Evolutionary conservation across 2,797 vertebrate species (phyloP).

Genomic region (Pantherophis alleghaniensis): DNA sequence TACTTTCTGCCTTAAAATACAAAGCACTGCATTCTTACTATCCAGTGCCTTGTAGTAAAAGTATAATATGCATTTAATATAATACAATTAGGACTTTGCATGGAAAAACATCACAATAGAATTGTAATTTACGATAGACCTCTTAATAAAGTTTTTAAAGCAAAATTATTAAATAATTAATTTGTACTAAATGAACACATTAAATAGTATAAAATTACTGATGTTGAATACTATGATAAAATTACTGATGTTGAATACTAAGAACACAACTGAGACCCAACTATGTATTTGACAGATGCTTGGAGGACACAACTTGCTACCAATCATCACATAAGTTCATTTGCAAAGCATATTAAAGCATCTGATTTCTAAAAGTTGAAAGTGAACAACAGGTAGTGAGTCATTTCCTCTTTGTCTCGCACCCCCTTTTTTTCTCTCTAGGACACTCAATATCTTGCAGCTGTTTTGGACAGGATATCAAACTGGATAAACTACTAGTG

Average conservation of each 20-base stretch:
- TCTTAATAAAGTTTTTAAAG: neutral
- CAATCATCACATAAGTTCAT: neutral
- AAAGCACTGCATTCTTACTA: neutral
- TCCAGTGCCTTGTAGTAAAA: neutral
- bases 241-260: neutral
- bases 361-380: neutral
- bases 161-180: neutral
- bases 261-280: neutral
- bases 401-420: neutral
- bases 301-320: neutral
- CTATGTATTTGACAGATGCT: neutral
- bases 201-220: neutral
- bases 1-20: neutral
- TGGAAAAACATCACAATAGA: neutral
- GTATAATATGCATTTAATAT: neutral
- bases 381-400: slow-evolving; percentile 10
- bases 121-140: neutral
- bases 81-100: neutral
- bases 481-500: slow-evolving; percentile 13
- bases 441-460: slow-evolving; percentile 1
- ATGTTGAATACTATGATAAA: too few species aligned
- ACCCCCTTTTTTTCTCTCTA: neutral
- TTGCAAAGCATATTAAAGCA: neutral
- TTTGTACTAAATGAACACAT: neutral
- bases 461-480: slow-evolving; percentile 10